Conservation (phyloP, 2,113 vertebrate species). For the Emberiza fucata region DNA sequence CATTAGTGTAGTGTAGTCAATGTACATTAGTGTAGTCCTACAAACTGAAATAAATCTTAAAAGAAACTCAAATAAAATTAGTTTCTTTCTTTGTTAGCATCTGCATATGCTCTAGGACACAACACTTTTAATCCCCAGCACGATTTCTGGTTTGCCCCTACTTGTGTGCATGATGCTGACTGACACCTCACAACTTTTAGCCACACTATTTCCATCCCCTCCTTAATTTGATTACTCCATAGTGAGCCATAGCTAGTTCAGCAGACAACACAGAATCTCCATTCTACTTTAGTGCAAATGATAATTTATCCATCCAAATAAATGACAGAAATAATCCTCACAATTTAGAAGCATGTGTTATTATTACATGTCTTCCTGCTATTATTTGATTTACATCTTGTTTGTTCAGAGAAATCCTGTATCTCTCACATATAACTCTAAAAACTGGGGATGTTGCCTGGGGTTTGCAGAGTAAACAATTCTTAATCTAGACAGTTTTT, state of each 20-base stretch:
- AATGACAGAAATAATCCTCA: background rate
- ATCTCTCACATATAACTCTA: background rate
- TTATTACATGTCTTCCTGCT: background rate
- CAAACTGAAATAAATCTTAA: too few species aligned
- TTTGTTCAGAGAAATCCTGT: background rate
- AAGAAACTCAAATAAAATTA: too few species aligned
- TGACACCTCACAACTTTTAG: background rate
- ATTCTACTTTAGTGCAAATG: background rate
- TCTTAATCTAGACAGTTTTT: background rate
- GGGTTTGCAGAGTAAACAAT: slow-evolving; percentile 1
- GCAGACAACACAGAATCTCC: background rate
- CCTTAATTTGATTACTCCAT: background rate
- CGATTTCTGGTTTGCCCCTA: background rate
- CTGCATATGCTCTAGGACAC: background rate
- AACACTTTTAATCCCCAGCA: background rate
- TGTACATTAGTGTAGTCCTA: too few species aligned
- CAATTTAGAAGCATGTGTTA: background rate
- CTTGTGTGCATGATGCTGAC: background rate
- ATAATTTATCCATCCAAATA: background rate
- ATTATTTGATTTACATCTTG: background rate
- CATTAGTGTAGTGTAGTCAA: background rate
- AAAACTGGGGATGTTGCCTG: background rate
- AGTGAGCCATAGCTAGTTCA: background rate
- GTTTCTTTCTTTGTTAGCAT: background rate
- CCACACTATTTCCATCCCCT: background rate